These are phyloP conservation scores for Terebella lapidaria DNA, from an alignment of 2,888 invertebrate species.

Conservation along the genomic window DNA sequence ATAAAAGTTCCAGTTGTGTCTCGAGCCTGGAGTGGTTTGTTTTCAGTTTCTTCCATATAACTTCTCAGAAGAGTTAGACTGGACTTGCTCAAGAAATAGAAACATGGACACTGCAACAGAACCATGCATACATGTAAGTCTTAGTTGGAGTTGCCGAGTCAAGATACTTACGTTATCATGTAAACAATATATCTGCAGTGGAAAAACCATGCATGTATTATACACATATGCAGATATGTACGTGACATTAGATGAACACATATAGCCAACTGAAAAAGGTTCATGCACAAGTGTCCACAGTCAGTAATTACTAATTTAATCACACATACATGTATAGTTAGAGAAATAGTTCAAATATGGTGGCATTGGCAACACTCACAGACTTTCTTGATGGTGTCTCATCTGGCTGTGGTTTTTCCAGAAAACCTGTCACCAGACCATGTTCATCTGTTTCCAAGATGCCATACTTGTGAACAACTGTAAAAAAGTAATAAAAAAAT, in stretches of 20 bases:
- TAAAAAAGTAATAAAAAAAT: background rate
- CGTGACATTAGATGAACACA: too few species aligned
- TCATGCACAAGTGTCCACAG: too few species aligned
- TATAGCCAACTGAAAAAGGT: too few species aligned
- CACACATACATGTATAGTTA: background rate
- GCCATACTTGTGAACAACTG: slow-evolving; percentile 24
- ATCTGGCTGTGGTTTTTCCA: slow-evolving; percentile 22
- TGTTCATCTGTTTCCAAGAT: slow-evolving; percentile 18
- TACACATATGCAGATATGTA: too few species aligned
- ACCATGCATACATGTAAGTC: background rate
- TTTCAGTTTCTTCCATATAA: too few species aligned
- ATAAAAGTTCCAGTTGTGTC: slow-evolving; percentile 26
- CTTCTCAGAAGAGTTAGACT: slow-evolving; percentile 10
- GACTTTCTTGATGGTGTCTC: slow-evolving; percentile 23
- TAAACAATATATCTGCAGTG: too few species aligned
- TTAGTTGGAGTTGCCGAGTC: too few species aligned
- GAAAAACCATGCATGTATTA: too few species aligned
- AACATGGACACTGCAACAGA: slow-evolving; percentile 23
- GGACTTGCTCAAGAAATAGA: slow-evolving; percentile 15
- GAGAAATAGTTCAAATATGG: background rate
- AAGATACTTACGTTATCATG: too few species aligned
- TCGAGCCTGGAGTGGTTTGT: slow-evolving; percentile 16
- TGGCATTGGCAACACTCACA: slow-evolving; percentile 8
- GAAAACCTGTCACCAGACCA: slow-evolving; percentile 13
- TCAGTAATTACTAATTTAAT: too few species aligned